Conservation (phyloP, 1,140 invertebrate species). For the Formica selysi region DNA sequence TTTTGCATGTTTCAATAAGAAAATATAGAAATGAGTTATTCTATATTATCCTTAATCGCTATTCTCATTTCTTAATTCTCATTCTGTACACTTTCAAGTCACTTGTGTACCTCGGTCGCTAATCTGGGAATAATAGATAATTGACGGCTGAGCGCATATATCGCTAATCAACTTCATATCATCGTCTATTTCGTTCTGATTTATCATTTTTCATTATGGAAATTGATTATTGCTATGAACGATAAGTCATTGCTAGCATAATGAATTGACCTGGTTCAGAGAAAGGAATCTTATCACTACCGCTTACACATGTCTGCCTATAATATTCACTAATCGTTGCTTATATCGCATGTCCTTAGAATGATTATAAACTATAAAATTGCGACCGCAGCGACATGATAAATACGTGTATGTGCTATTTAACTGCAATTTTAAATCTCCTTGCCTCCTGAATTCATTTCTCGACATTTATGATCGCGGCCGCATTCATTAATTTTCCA, state of each 20-base stretch:
- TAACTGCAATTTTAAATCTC: conserved; percentile 18
- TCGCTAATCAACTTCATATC: conserved; percentile 23
- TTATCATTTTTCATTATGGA: conserved; percentile 52
- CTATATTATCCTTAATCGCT: neutral
- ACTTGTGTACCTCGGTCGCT: conserved; percentile 14
- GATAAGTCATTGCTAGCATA: conserved; percentile 28
- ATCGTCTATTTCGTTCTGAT: conserved; percentile 43
- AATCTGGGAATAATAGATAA: conserved; percentile 14
- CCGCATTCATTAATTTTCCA: conserved; percentile 50
- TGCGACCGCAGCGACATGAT: neutral
- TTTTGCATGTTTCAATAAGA: neutral
- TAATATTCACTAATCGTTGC: conserved; percentile 10
- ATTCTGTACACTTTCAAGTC: neutral
- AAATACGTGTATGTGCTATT: conserved; percentile 2
- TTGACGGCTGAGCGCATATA: neutral
- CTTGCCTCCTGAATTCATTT: conserved; percentile 41
- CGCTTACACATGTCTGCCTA: neutral
- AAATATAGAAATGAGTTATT: neutral
- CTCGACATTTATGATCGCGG: conserved; percentile 22
- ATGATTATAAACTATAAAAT: conserved; percentile 14
- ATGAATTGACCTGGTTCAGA: conserved; percentile 28
- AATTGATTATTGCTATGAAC: conserved; percentile 40
- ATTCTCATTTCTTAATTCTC: neutral
- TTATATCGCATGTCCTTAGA: conserved; percentile 21
- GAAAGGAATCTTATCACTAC: neutral